Evolutionary conservation across 2,113 vertebrate species (phyloP), one percentile per base, ranked within the genome.

Genomic region (Girardinichthys multiradiatus): DNA sequence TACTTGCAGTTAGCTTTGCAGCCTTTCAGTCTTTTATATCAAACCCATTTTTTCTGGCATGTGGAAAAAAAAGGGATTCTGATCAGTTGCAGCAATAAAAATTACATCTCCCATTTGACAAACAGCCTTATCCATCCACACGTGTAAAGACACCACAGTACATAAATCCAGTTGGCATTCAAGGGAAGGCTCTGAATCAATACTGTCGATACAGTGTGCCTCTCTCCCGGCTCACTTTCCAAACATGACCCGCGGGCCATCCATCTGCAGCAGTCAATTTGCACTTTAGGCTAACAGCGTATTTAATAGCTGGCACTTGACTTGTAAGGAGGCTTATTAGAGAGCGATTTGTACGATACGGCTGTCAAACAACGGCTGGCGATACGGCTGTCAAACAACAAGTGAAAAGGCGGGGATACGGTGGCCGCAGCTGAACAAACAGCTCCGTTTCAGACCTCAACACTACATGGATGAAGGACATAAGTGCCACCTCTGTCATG

Each of bases 191-290:
- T 69, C 65, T 77, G 58, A 89, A 95, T 96, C 95, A 92, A 96
- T 96, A 95, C 81, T 87, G 80, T 95, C 84, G 86, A 90, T 93
- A 91, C 77, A 89, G 87, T 87, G 91, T 84, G 91, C 90, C 90
- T 92, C 90, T 94, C 88, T 87, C 88, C 77, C 74, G 82, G 83
- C 83, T 91, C 88, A 68, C 86, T 88, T 89, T 88, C 85, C 83
- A 81, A 90, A 86, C 86, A 83, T 76, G 94, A 91, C 91, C 90
- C 87, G 82, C 84, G 94, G 88, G 87, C 93, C 91, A 93, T 95
- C 94, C 87, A 94, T 96, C 94, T 95, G 92, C 94, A 91, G 92
- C 95, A 94, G 92, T 95, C 94, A 95, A 95, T 93, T 93, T 94
- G 90, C 91, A 94, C 90, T 95, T 93, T 89, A 94, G 93, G 93